Evolutionary conservation across 2,888 invertebrate species (phyloP), one percentile per base, ranked within the genome.

Genomic region (Azorinus chamasolen): DNA sequence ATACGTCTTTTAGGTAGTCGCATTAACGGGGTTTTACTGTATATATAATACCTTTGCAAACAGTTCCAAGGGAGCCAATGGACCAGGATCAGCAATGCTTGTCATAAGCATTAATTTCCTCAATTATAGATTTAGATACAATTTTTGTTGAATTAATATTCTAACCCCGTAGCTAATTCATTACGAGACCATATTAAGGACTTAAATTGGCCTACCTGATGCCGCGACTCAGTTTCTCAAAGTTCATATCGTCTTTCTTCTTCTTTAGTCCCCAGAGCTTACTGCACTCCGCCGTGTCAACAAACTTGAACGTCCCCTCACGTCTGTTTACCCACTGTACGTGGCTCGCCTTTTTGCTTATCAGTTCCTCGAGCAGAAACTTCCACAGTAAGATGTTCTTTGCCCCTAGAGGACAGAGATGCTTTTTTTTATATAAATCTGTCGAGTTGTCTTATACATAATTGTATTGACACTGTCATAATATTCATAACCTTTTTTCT

Each of bases 191-290:
- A n/a, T n/a, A n/a, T n/a, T n/a, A n/a, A n/a, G n/a, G n/a, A n/a
- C n/a, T n/a, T n/a, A n/a, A n/a, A n/a, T n/a, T n/a, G n/a, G 41
- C 54, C 20, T 64, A 88, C 88, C 88, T 83, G 20, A 88, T 88
- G 46, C 87, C 88, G 0, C 88, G 70, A 39, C 88, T 88, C n/a
- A 88, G 85, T 41, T 88, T 88, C 66, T 88, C 88, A 37, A 88
- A 88, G 61, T 87, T 88, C 88, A 88, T 88, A 66, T 88, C 88
- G 3, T 73, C 68, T 63, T 87, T 88, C 59, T 84, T 80, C 61
- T 88, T 88, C 70, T 80, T 84, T 51, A 68, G 39, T 2, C 88
- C 88, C 88, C 88, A 88, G 43, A 83, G 72, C 18, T 69, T 70
- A 70, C 87, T 87, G 41, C 84, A 70, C 55, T 83, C 84, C 8